These are phyloP conservation scores for Syngnathus scovelli DNA, from an alignment of 2,113 vertebrate species.

Conservation along the genomic window DNA sequence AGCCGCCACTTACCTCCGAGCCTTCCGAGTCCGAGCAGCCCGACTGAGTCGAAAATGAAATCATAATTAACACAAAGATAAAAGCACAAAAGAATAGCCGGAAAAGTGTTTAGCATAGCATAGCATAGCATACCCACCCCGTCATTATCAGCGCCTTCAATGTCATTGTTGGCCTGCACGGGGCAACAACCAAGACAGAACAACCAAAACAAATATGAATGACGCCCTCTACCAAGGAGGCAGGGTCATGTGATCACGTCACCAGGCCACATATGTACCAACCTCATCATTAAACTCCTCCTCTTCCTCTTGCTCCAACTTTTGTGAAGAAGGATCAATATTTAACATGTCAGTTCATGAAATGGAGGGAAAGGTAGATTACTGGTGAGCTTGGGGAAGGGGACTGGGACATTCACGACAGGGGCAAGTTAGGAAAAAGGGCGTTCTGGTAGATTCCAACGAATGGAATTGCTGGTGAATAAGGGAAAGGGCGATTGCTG, in stretches of 20 bases:
- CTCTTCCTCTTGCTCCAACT: constrained; percentile 71
- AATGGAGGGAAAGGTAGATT: not conserved
- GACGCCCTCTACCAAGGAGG: not conserved
- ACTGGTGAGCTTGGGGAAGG: not conserved
- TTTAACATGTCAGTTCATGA: not conserved
- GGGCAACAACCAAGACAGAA: constrained; percentile 1
- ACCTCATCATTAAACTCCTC: constrained; percentile 70
- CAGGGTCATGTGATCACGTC: not conserved
- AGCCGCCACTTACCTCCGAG: constrained; percentile 61
- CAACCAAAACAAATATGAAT: constrained; percentile 8
- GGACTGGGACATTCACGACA: not conserved
- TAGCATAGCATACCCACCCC: constrained; percentile 56
- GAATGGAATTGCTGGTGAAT: not conserved
- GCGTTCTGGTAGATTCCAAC: no score
- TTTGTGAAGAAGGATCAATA: constrained; percentile 9
- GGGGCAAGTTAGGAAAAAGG: not conserved
- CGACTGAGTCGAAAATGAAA: constrained; percentile 44
- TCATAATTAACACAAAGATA: not conserved
- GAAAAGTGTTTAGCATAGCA: not conserved
- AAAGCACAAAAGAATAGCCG: not conserved
- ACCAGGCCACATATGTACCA: constrained; percentile 32
- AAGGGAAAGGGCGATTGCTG: not conserved
- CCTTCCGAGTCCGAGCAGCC: constrained; percentile 66
- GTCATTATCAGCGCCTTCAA: constrained; percentile 46
- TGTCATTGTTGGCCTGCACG: constrained; percentile 49